phyloP scores from a whole-genome alignment of 2,888 invertebrate species.

The Lycophotia porphyrea region DNA sequence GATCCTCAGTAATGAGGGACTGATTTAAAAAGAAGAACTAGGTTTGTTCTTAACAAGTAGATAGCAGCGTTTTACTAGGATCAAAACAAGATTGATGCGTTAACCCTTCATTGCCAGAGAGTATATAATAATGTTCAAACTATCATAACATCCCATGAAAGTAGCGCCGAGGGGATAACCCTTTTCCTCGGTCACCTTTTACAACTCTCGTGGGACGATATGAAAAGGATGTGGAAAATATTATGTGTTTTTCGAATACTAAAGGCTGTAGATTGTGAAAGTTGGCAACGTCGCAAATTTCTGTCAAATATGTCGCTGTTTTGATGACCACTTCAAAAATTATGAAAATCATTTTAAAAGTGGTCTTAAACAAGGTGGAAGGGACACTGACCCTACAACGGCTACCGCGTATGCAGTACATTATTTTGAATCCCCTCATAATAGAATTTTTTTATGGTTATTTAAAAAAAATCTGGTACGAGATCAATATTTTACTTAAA shows the following conservation, averaged over 20 bases:
- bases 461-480: no score
- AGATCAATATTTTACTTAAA: no score
- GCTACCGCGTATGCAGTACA: no score
- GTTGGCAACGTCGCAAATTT: not conserved
- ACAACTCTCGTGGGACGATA: conserved; percentile 11
- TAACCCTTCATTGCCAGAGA: conserved; percentile 31
- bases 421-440: no score
- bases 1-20: no score
- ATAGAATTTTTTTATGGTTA: no score
- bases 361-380: no score
- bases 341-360: no score
- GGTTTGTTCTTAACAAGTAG: not conserved
- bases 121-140: conserved; percentile 48
- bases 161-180: conserved; percentile 33
- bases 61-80: not conserved
- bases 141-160: conserved; percentile 40
- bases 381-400: no score
- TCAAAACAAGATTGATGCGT: conserved; percentile 23
- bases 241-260: not conserved
- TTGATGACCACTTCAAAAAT: no score
- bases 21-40: no score
- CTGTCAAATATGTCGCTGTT: not conserved
- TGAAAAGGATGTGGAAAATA: not conserved
- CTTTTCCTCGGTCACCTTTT: conserved; percentile 50
- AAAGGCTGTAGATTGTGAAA: not conserved